Base-by-base conservation (phyloP, 2,797 vertebrate genomes). In the Betta splendens region DNA sequence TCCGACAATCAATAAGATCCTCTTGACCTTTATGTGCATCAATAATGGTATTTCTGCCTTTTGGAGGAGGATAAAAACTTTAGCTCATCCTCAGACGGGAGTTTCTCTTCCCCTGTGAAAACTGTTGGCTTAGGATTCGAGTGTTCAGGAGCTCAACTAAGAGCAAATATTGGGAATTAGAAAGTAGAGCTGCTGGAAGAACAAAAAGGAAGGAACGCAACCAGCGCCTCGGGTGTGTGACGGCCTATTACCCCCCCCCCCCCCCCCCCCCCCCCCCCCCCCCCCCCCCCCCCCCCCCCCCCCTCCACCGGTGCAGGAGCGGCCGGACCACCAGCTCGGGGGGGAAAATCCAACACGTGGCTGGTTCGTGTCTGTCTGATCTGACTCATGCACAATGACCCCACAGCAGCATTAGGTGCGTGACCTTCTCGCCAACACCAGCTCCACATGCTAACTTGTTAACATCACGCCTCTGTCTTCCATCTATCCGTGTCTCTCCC, bases 371-470 rank as follows among this genome's bases (percentile, higher is more conserved):
- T 50, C 50, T 79, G 57, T 57, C n/a, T 59, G 66, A 57, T 32
- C 32, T 51, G 77, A 85, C 65, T 81, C 72, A 86, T 37, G 55
- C 57, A 66, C 29, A 70, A 58, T 58, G 75, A 85, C 75, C 71
- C 83, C 78, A 69, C 50, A 65, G 79, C 69, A 43, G 69, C 35
- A 60, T 44, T 23, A 65, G 75, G 78, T 85, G 51, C 83, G 63
- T 43, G 81, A 91, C 88, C 86, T 90, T 86, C 81, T 75, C 83
- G 71, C 68, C 68, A 83, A 85, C 75, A 74, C 69, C 54, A 83
- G 61, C 75, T 37, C 35, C 75, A 66, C 79, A 75, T 81, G 78
- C 67, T 55, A 73, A 83, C 75, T 50, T 84, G 77, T 76, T 85
- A 77, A 87, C 80, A 78, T 83, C 83, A 81, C 45, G 22, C 21